Conservation (phyloP, 2,113 vertebrate species). For the Aviceda subcristata region DNA sequence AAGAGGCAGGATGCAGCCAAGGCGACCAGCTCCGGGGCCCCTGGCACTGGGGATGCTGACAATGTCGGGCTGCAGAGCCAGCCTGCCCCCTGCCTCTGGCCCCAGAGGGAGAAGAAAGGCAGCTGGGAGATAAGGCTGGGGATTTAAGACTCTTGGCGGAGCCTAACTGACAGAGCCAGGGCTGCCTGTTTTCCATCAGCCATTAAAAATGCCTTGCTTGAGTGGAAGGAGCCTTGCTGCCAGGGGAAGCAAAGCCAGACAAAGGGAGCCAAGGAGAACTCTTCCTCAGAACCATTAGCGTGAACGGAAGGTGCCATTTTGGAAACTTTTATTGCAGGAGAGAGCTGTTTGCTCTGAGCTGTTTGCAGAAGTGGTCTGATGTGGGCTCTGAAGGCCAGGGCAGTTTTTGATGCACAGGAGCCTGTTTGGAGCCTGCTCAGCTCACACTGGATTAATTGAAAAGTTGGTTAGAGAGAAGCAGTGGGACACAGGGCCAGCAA, state of each 20-base stretch:
- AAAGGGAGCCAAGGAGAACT: not conserved
- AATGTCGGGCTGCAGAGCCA: not conserved
- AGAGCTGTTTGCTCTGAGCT: not conserved
- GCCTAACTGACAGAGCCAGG: not conserved
- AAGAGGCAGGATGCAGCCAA: not conserved
- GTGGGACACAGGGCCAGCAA: not conserved
- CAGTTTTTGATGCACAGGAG: not conserved
- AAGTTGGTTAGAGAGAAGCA: not conserved
- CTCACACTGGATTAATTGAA: not conserved
- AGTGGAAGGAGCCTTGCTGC: not conserved
- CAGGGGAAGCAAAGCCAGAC: not conserved
- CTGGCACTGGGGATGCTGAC: not conserved
- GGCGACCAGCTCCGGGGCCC: rapidly evolving
- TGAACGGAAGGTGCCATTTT: not conserved
- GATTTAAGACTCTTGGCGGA: not conserved
- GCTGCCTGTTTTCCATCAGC: slow-evolving; percentile 44
- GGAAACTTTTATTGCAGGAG: not conserved
- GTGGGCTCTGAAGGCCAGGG: not conserved
- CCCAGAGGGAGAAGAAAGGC: not conserved
- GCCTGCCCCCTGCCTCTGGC: not conserved
- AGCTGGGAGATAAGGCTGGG: not conserved
- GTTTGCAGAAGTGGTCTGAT: not conserved
- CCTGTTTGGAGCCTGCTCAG: not conserved
- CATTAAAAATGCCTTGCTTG: not conserved
- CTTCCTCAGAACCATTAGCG: not conserved